These are phyloP conservation scores for Pteria penguin DNA, from an alignment of 2,888 invertebrate genomes.

Conservation along the genomic window DNA sequence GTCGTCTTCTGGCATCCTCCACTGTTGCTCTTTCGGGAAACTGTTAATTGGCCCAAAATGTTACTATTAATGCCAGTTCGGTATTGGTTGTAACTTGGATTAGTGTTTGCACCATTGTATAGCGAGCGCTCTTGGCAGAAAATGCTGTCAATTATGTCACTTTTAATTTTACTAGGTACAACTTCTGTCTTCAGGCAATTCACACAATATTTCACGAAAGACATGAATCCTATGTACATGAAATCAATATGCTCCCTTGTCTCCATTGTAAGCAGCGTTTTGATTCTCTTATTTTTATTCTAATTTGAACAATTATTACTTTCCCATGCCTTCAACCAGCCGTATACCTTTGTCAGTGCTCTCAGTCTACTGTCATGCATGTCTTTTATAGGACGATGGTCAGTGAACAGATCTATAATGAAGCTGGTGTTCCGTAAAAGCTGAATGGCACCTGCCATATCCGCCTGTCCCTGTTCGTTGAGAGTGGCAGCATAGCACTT, in stretches of 20 bases:
- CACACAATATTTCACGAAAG: neutral
- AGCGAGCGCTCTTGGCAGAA: slow-evolving; percentile 29
- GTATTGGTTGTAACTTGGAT: slow-evolving; percentile 32
- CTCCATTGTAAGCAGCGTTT: slow-evolving; percentile 6
- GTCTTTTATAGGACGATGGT: slow-evolving; percentile 17
- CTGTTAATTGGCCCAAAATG: slow-evolving; percentile 21
- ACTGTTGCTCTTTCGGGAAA: slow-evolving; percentile 22
- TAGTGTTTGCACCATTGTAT: slow-evolving; percentile 27
- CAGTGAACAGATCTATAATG: slow-evolving; percentile 24
- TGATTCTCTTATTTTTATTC: slow-evolving; percentile 1
- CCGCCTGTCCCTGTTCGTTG: slow-evolving; percentile 4
- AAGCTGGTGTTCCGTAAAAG: slow-evolving; percentile 7
- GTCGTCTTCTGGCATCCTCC: too few species aligned
- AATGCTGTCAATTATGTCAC: slow-evolving; percentile 33
- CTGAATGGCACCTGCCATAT: neutral
- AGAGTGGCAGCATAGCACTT: neutral
- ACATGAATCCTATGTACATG: slow-evolving; percentile 10
- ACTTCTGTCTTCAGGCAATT: slow-evolving; percentile 1
- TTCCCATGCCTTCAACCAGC: slow-evolving; percentile 33
- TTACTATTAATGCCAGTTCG: slow-evolving; percentile 27
- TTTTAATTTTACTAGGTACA: slow-evolving; percentile 21
- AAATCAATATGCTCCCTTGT: slow-evolving; percentile 11
- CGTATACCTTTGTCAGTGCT: neutral
- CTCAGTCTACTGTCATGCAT: slow-evolving; percentile 14
- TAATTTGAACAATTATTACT: neutral